Percentiles rank a stretch among this genome's conserved stretches.
phyloP scores from a whole-genome alignment of 1,140 invertebrate species.

The Camponotus pennsylvanicus region DNA sequence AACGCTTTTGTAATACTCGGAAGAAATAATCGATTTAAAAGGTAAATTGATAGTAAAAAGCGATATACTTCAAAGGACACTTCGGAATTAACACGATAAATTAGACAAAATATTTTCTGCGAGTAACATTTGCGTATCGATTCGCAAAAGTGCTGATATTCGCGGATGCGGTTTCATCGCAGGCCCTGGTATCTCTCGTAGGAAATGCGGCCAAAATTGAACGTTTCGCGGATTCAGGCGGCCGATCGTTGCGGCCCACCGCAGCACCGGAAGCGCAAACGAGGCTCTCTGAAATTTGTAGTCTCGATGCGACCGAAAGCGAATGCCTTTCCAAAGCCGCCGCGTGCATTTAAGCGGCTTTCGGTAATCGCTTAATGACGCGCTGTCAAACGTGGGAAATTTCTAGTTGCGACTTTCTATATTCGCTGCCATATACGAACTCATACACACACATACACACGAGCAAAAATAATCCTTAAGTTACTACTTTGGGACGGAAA shows the following conservation, averaged over 20 bases:
- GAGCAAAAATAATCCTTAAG: not conserved
- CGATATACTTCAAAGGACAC: not conserved
- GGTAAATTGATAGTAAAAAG: not conserved
- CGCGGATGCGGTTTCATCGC: not conserved
- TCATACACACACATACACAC: too few relatives aligned
- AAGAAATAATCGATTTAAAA: not conserved
- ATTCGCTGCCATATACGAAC: not conserved
- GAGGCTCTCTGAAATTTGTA: constrained; percentile 26
- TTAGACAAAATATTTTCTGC: not conserved
- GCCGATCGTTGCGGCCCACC: constrained; percentile 30
- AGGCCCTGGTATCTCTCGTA: not conserved
- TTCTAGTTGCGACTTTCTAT: constrained; percentile 15
- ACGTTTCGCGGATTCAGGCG: constrained; percentile 17
- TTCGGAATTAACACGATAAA: too few relatives aligned
- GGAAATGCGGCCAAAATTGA: not conserved
- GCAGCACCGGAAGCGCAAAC: constrained; percentile 15
- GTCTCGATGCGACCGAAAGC: not conserved
- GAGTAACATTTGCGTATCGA: not conserved
- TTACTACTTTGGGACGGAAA: too few relatives aligned
- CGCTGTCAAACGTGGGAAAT: constrained; percentile 33
- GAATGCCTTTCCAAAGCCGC: constrained; percentile 32
- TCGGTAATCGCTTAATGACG: constrained; percentile 42
- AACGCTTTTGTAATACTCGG: not conserved
- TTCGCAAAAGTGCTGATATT: not conserved
- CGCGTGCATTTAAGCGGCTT: constrained; percentile 37